phyloP scores from a whole-genome alignment of 2,797 vertebrate genomes.

The Threskiornis aethiopicus region DNA sequence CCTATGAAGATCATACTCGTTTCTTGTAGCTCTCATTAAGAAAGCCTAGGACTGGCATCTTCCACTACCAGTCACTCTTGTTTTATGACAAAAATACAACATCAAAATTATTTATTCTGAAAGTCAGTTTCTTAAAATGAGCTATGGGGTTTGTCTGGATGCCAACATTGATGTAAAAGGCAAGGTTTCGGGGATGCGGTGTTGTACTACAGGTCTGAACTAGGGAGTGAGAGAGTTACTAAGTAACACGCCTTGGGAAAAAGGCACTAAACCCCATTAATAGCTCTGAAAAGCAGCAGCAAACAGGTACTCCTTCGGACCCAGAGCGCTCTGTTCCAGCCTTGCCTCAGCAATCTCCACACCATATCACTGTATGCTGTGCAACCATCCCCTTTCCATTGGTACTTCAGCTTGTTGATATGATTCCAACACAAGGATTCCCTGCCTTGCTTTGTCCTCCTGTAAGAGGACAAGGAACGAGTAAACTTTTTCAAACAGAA shows the following conservation, averaged over 20 bases:
- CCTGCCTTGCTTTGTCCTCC: background rate
- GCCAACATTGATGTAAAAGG: background rate
- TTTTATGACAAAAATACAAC: background rate
- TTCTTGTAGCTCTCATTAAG: background rate
- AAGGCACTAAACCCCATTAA: background rate
- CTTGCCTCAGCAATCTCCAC: background rate
- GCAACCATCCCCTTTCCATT: fast-evolving
- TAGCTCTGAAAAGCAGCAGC: background rate
- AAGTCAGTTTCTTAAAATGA: background rate
- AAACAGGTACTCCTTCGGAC: background rate
- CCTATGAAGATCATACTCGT: fast-evolving
- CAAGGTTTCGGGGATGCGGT: background rate
- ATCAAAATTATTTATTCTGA: background rate
- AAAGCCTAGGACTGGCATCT: background rate
- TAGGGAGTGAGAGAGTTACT: background rate
- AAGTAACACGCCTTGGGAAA: background rate
- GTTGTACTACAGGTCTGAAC: background rate
- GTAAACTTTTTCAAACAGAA: background rate
- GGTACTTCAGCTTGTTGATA: background rate
- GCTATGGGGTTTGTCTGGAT: background rate
- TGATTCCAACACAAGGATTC: background rate
- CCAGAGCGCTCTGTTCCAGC: background rate
- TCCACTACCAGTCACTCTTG: background rate
- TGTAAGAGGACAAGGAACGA: background rate
- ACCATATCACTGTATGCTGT: fast-evolving